Evolutionary conservation across 2,888 invertebrate species (phyloP).

Genomic region (Colletes collaris): DNA sequence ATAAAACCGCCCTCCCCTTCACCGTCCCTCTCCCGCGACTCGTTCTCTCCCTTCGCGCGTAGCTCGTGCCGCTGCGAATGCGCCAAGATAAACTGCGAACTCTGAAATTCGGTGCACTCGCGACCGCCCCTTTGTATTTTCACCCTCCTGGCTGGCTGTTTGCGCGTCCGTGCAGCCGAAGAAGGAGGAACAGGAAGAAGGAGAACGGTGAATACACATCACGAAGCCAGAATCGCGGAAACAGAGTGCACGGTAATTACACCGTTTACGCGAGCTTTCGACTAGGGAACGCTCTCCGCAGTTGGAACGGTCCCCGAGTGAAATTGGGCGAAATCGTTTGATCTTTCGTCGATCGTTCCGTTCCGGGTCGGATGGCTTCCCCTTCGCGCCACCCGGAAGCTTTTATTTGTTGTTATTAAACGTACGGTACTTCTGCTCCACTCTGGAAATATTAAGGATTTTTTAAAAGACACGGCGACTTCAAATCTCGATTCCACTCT

Average conservation of each 20-base stretch:
- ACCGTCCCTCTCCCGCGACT: not conserved
- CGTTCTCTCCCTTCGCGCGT: not conserved
- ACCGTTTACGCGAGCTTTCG: slow-evolving; percentile 25
- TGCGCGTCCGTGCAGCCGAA: slow-evolving; percentile 18
- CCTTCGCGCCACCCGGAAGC: no score
- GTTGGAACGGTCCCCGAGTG: not conserved
- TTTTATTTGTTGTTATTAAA: no score
- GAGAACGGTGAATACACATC: slow-evolving; percentile 24
- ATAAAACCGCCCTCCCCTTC: slow-evolving; percentile 52
- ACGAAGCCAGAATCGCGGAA: slow-evolving; percentile 40
- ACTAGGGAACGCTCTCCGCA: slow-evolving; percentile 8
- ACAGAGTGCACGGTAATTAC: slow-evolving; percentile 51
- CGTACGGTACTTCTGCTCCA: no score
- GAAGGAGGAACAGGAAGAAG: slow-evolving; percentile 25
- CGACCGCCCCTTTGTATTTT: slow-evolving; percentile 58
- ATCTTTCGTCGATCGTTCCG: slow-evolving; percentile 37
- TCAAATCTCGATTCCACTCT: no score
- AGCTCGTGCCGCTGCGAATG: slow-evolving; percentile 59
- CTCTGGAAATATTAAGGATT: no score
- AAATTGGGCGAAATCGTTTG: slow-evolving; percentile 27
- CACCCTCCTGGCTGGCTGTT: slow-evolving; percentile 23
- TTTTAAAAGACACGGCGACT: no score
- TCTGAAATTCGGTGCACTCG: slow-evolving; percentile 67
- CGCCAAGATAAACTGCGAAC: slow-evolving; percentile 71
- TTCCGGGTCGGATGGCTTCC: not conserved